Evolutionary conservation across 2,888 invertebrate species (phyloP).

Genomic region (Odontomyia ornata): DNA sequence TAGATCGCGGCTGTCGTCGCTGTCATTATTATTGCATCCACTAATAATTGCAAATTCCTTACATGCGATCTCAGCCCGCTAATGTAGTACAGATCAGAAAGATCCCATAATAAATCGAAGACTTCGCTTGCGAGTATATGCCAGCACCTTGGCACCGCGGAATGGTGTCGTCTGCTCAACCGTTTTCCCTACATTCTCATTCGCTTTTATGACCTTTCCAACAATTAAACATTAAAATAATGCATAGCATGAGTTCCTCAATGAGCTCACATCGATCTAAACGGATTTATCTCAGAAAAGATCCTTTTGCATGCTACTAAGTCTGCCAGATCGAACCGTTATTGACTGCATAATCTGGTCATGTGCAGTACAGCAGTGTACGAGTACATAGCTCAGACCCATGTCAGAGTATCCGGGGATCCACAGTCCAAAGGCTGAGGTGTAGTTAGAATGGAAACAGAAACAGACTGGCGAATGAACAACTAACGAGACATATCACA

Average conservation of each 20-base stretch:
- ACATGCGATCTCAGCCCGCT: constrained; percentile 4
- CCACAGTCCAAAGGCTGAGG: background rate
- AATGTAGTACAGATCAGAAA: background rate
- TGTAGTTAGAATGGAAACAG: constrained; percentile 22
- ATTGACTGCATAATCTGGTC: background rate
- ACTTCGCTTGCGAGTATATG: no score
- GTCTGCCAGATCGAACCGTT: background rate
- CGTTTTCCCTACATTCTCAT: background rate
- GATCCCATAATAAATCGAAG: background rate
- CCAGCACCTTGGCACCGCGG: background rate
- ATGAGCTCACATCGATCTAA: constrained; percentile 36
- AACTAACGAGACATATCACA: constrained; percentile 14
- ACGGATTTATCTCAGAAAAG: constrained; percentile 15
- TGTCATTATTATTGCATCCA: constrained; percentile 23
- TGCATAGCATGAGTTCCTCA: constrained; percentile 45
- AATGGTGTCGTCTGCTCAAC: constrained; percentile 16
- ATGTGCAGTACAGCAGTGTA: background rate
- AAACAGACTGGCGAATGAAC: constrained; percentile 7
- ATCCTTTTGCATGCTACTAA: no score
- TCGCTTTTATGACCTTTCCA: constrained; percentile 42
- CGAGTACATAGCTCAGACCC: background rate
- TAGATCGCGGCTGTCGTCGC: constrained; percentile 19
- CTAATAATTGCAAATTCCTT: constrained; percentile 45
- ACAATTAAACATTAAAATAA: constrained; percentile 46
- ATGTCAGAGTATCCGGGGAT: constrained; percentile 30